Percentiles rank a stretch among this genome's conserved stretches.
These are phyloP conservation scores for Mechanitis messenoides DNA, from an alignment of 2,888 invertebrate genomes.

Conservation along the genomic window DNA sequence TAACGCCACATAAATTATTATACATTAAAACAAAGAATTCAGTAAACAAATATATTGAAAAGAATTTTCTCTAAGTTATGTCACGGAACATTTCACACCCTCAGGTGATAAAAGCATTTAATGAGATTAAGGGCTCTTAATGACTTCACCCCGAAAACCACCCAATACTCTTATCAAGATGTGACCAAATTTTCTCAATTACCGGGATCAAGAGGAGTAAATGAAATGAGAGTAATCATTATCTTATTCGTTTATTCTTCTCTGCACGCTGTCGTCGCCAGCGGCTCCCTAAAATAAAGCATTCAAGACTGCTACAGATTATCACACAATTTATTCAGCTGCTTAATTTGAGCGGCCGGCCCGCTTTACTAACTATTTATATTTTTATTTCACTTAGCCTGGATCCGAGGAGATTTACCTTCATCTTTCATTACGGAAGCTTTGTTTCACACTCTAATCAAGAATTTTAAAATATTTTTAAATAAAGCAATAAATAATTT, in stretches of 20 bases:
- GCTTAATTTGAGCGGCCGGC: conserved; percentile 74
- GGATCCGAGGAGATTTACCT: conserved; percentile 60
- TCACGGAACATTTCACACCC: conserved; percentile 62
- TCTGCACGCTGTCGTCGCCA: conserved; percentile 50
- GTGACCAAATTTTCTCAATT: conserved; percentile 73
- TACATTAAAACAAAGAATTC: too few species aligned
- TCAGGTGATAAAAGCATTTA: conserved; percentile 70
- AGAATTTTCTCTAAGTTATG: conserved; percentile 20
- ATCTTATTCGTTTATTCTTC: conserved; percentile 68
- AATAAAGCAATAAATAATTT: too few species aligned
- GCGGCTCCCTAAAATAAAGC: conserved; percentile 59
- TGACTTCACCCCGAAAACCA: conserved; percentile 56
- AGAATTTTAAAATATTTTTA: conserved; percentile 7
- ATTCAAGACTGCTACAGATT: conserved; percentile 73
- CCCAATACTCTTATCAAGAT: conserved; percentile 65
- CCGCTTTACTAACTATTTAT: conserved; percentile 70
- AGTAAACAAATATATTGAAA: neutral
- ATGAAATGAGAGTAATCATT: conserved; percentile 75
- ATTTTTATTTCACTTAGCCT: conserved; percentile 73
- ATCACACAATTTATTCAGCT: conserved; percentile 76
- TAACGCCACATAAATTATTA: too few species aligned
- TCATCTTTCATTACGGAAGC: conserved; percentile 54
- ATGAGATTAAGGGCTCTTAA: conserved; percentile 69
- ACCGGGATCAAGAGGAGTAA: conserved; percentile 71
- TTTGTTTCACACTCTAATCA: conserved; percentile 40